Evolutionary conservation across 2,113 vertebrate genomes (phyloP), one percentile per base, ranked within the genome.

Genomic region (Oncorhynchus nerka): DNA sequence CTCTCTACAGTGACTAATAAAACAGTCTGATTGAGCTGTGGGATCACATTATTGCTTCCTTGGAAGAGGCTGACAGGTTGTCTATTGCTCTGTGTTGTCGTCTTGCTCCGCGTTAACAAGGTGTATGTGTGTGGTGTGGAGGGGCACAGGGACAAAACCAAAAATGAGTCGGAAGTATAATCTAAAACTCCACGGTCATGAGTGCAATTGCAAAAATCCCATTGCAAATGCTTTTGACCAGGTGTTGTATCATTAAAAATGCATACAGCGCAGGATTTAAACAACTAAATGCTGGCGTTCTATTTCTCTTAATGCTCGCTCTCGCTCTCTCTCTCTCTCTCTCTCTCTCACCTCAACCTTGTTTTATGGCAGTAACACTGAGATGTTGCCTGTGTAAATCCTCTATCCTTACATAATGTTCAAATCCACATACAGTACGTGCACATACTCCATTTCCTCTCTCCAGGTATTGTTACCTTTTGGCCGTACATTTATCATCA

Each of bases 361-460:
- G 24, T 28, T 16, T 67, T 68, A 68, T 20, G 30, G 3, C 66
- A 68, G 0, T 20, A 34, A 34, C 30, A 4, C 30, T 20, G 66
- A 68, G 30, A 8, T 34, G 4, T 5, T 68, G 22, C 49, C 49
- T 51, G 28, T 7, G 28, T 34, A 20, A 68, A 20, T 30, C 15
- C 5, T 28, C 22, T 26, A 13, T 32, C 57, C 28, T 39, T 39
- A 39, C 34, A 39, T 39, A 39, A 39, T 39, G 7, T 9, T 39
- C 34, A 39, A 39, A 39, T 70, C 3, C 28, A 68, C 66, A 34
- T 69, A 71, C 22, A 28, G 39, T 26, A 39, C 66, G 30, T 20
- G 19, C 66, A 39, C 66, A 34, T 22, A 57, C 70, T 28, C 49
- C 48, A 90, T 88, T 86, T 88, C 88, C 89, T 84, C 84, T 83